Conservation (phyloP, 2,888 invertebrate genomes). For the Brenthis daphne region DNA sequence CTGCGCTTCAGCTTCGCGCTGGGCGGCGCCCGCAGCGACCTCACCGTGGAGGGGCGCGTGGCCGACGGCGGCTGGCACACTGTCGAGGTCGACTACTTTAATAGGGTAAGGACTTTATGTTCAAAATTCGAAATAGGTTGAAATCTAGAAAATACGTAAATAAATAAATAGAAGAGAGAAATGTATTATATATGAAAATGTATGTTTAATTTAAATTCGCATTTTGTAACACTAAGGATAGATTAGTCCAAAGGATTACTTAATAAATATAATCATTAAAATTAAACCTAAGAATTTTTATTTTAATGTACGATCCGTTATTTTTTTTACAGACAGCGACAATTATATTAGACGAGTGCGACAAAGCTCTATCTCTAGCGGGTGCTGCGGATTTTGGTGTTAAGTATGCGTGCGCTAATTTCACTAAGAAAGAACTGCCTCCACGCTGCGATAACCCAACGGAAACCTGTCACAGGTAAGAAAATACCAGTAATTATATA, state of each 20-base stretch:
- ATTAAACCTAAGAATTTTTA: no score
- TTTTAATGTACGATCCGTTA: background rate
- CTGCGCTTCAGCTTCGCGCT: conserved; percentile 94
- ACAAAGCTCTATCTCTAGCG: conserved; percentile 90
- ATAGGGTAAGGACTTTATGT: conserved; percentile 82
- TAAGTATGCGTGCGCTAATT: conserved; percentile 92
- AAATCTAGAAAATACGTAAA: no score
- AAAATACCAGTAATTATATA: background rate
- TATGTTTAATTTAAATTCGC: no score
- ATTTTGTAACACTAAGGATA: no score
- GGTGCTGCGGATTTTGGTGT: conserved; percentile 86
- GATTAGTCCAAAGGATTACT: no score
- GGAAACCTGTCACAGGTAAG: conserved; percentile 87
- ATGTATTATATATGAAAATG: no score
- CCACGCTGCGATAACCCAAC: conserved; percentile 88
- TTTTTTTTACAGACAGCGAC: conserved; percentile 85
- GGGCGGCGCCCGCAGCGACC: conserved; percentile 88
- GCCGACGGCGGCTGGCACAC: conserved; percentile 96
- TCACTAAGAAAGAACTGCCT: conserved; percentile 87
- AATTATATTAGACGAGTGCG: conserved; percentile 92
- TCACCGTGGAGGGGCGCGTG: conserved; percentile 87
- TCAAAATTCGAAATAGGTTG: background rate
- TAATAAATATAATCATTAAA: no score
- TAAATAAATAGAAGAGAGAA: no score
- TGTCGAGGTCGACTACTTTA: conserved; percentile 91